Conservation (phyloP, 1,140 invertebrate species). For the Delia radicum region DNA sequence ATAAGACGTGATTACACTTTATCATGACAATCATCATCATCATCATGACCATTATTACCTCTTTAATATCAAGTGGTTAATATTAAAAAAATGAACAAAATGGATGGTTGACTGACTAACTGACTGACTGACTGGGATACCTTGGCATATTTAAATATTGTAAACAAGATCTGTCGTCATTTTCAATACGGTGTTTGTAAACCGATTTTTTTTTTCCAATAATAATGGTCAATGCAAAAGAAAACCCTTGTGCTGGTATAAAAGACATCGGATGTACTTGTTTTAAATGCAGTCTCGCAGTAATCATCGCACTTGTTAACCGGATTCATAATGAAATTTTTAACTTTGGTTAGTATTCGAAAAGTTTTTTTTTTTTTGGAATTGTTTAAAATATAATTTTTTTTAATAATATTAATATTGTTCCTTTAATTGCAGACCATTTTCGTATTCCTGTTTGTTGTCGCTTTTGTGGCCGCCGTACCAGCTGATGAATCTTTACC, state of each 20-base stretch:
- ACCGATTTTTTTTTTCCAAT: not conserved
- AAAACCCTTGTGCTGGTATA: constrained; percentile 14
- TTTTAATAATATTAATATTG: not conserved
- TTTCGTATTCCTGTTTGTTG: constrained; percentile 40
- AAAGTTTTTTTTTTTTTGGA: not conserved
- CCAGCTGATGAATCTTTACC: constrained; percentile 46
- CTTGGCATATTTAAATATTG: constrained; percentile 16
- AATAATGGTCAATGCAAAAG: not conserved
- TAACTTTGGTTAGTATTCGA: constrained; percentile 41
- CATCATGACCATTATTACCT: not conserved
- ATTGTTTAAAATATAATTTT: not conserved
- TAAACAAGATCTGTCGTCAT: constrained; percentile 15
- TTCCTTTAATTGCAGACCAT: constrained; percentile 41
- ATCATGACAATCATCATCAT: not conserved
- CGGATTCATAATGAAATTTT: constrained; percentile 44
- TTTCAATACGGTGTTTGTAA: not conserved
- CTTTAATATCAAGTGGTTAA: not conserved
- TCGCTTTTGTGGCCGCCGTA: constrained; percentile 41
- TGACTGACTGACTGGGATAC: constrained; percentile 7
- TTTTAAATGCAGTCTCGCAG: not conserved
- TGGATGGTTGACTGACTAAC: not conserved
- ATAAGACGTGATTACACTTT: not conserved
- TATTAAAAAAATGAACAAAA: not conserved
- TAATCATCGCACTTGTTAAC: not conserved
- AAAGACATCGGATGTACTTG: constrained; percentile 13